phyloP scores from a whole-genome alignment of 2,113 vertebrate species.

The Lucifuga dentata region DNA sequence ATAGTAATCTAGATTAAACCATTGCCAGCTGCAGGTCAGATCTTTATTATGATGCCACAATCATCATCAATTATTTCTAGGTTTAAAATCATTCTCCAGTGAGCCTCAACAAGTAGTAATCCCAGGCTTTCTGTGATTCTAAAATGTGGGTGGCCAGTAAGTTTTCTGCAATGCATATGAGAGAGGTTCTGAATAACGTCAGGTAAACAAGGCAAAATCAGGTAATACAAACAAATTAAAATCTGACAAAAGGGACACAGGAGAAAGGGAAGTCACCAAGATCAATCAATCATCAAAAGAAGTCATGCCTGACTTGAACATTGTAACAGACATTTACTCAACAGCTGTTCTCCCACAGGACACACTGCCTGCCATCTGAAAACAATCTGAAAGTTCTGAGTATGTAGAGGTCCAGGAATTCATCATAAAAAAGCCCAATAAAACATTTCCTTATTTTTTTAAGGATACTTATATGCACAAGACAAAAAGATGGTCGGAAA shows the following conservation, averaged over 20 bases:
- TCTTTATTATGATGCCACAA: slow-evolving; percentile 24
- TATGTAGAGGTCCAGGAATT: slow-evolving; percentile 3
- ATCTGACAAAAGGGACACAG: too few relatives aligned
- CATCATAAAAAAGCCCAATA: slow-evolving; percentile 1
- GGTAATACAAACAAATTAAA: not conserved
- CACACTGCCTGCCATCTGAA: not conserved
- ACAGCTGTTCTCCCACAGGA: slow-evolving; percentile 20
- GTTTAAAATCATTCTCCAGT: slow-evolving; percentile 26
- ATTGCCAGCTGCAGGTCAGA: slow-evolving; percentile 37
- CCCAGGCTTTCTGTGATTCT: not conserved
- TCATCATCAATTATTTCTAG: slow-evolving; percentile 3
- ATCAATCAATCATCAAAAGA: slow-evolving; percentile 5
- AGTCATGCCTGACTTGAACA: slow-evolving; percentile 33
- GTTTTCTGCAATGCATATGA: not conserved
- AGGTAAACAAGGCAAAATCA: slow-evolving; percentile 9
- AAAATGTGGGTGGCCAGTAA: slow-evolving; percentile 9
- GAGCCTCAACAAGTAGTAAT: not conserved
- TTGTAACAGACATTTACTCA: slow-evolving; percentile 57
- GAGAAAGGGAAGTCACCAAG: too few relatives aligned
- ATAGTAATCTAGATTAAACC: slow-evolving; percentile 37
- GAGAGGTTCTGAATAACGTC: not conserved
- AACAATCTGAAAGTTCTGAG: slow-evolving; percentile 15
- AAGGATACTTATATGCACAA: slow-evolving; percentile 8
- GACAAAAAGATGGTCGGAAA: slow-evolving; percentile 22
- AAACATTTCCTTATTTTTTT: slow-evolving; percentile 10